These are phyloP conservation scores for Oreochromis aureus DNA, from an alignment of 2,113 vertebrate genomes.

Conservation along the genomic window DNA sequence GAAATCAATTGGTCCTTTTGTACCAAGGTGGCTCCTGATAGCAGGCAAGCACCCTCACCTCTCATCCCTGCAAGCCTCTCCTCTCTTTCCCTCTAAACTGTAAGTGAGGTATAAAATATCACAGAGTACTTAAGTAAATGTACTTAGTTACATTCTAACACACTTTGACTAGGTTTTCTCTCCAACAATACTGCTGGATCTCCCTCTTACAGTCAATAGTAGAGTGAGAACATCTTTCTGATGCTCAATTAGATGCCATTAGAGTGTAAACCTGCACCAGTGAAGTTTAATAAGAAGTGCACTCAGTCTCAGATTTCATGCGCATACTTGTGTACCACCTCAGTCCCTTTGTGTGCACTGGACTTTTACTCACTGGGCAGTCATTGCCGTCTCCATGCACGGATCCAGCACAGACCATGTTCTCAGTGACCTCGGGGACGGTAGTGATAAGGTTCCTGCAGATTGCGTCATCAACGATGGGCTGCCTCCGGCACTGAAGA, in stretches of 20 bases:
- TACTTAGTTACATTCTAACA: not conserved
- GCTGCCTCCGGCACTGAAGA: constrained; percentile 78
- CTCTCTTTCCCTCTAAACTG: not conserved
- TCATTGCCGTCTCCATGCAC: constrained; percentile 74
- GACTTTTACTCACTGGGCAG: constrained; percentile 47
- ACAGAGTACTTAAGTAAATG: not conserved
- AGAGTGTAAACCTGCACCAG: not conserved
- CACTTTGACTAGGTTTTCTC: not conserved
- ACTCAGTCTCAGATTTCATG: not conserved
- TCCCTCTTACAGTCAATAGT: not conserved
- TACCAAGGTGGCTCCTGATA: not conserved
- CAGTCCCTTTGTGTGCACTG: not conserved
- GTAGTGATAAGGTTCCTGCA: constrained; percentile 39
- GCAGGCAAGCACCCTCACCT: not conserved
- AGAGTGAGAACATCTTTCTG: not conserved
- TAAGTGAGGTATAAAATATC: not conserved
- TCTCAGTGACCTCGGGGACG: constrained; percentile 50
- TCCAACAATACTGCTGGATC: not conserved
- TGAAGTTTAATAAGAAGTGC: not conserved
- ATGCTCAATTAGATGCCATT: not conserved
- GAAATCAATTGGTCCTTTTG: not conserved
- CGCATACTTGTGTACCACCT: not conserved
- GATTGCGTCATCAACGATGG: constrained; percentile 63
- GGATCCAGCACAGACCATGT: constrained; percentile 82
- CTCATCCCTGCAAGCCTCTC: not conserved